Evolutionary conservation across 2,113 vertebrate species (phyloP).

Genomic region (Pterocles burchelli): DNA sequence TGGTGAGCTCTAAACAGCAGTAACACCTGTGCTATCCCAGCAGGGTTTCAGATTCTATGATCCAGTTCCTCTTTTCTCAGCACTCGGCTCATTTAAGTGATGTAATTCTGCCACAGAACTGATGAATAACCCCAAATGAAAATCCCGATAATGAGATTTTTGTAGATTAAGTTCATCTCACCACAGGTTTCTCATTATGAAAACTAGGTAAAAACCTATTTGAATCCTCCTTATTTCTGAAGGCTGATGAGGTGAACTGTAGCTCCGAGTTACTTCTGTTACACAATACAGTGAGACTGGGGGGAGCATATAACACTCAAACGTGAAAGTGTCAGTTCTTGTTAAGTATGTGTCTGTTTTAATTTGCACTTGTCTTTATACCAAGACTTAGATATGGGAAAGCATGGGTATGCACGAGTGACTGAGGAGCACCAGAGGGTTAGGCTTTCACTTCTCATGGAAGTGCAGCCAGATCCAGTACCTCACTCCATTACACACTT

Average conservation of each 20-base stretch:
- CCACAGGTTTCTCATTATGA: not conserved
- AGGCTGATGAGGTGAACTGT: not conserved
- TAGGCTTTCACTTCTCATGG: not conserved
- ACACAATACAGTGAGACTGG: not conserved
- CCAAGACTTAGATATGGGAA: not conserved
- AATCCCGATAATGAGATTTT: conserved; percentile 33
- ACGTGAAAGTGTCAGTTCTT: not conserved
- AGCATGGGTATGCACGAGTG: not conserved
- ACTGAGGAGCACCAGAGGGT: not conserved
- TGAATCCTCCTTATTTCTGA: not conserved
- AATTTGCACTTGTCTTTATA: not conserved
- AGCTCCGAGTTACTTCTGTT: not conserved
- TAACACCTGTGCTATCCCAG: not conserved
- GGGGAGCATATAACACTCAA: not conserved
- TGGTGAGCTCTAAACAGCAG: not conserved
- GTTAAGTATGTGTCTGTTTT: not conserved
- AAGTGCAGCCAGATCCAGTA: not conserved
- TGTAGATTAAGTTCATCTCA: not conserved
- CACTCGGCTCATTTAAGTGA: not conserved
- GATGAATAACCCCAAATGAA: not conserved
- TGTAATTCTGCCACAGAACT: not conserved
- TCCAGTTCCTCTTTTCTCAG: not conserved
- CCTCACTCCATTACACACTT: not conserved
- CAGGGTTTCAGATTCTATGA: not conserved
- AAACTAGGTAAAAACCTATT: not conserved